Evolutionary conservation across 2,797 vertebrate species (phyloP).

Genomic region (Acipenser transmontanus): DNA sequence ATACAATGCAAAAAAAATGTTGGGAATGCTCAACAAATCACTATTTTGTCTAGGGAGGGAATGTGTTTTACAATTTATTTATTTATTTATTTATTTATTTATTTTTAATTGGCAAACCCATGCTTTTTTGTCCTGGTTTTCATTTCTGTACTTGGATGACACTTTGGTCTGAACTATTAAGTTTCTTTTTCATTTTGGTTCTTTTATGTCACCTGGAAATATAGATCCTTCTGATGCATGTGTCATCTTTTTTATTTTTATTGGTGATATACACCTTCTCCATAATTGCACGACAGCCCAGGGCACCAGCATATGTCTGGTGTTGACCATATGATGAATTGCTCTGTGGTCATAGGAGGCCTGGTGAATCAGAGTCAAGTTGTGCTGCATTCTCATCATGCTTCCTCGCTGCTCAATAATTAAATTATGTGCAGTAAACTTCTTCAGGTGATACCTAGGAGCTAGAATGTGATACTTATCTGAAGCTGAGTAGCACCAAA

Average conservation of each 20-base stretch:
- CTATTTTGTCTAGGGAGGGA: too few species aligned
- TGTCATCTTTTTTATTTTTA: not conserved
- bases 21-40: too few species aligned
- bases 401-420: not conserved
- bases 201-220: not conserved
- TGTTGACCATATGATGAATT: not conserved
- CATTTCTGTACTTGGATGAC: not conserved
- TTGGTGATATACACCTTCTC: not conserved
- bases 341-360: not conserved
- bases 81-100: too few species aligned
- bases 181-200: not conserved
- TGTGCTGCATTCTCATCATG: not conserved
- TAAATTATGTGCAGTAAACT: not conserved
- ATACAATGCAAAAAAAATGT: too few species aligned
- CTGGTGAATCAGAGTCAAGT: not conserved
- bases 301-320: not conserved
- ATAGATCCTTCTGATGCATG: not conserved
- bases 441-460: not conserved
- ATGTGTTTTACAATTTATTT: too few species aligned
- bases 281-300: not conserved
- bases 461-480: too few species aligned
- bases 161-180: not conserved
- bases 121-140: too few species aligned
- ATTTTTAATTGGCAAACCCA: too few species aligned
- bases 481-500: too few species aligned